Base-by-base conservation (phyloP, 1,140 invertebrate genomes). In the Pseudomyrmex flavicornis region DNA sequence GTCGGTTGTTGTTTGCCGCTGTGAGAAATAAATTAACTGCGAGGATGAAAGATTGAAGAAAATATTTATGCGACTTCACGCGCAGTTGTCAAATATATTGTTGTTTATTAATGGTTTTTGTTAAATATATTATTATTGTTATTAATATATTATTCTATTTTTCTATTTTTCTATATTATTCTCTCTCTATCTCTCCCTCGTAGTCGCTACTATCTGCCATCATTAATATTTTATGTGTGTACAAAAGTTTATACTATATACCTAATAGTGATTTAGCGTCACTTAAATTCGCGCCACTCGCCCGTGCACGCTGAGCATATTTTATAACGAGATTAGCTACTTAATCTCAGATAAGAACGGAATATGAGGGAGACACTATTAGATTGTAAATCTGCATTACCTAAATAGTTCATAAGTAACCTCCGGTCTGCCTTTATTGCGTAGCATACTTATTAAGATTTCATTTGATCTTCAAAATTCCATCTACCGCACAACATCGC, bases 251-350 rank as follows among this genome's bases (percentile, higher is more conserved):
- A 56, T 26, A 26, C 54, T 26, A 20, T 26, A 48, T 59, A n/a
- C n/a, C n/a, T n/a, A 70, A 72, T 61, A 59, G 20, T 72, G 76
- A 80, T 80, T 80, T 80, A 80, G 72, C 61, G 66, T 80, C 76
- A 80, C 76, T 80, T 80, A 80, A 54, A 80, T 80, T 72, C 66
- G 66, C 76, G 35, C 13, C 59, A 22, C 59, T 80, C 66, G 66
- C 76, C 46, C 76, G 59, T 72, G 68, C 17, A 72, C 56, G 54
- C 54, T 44, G 46, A 48, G 54, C 66, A 80, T 70, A 72, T 80
- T 80, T 80, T 12, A 80, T 80, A 72, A 72, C 66, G 44, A 80
- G 66, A 80, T 80, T 80, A 80, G 54, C 13, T 54, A 54, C 44
- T 72, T 80, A 80, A 80, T 80, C 76, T 72, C 15, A 80, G 54